Evolutionary conservation across 2,888 invertebrate species (phyloP), one percentile per base, ranked within the genome.

Genomic region (Drosophila prostipennis): DNA sequence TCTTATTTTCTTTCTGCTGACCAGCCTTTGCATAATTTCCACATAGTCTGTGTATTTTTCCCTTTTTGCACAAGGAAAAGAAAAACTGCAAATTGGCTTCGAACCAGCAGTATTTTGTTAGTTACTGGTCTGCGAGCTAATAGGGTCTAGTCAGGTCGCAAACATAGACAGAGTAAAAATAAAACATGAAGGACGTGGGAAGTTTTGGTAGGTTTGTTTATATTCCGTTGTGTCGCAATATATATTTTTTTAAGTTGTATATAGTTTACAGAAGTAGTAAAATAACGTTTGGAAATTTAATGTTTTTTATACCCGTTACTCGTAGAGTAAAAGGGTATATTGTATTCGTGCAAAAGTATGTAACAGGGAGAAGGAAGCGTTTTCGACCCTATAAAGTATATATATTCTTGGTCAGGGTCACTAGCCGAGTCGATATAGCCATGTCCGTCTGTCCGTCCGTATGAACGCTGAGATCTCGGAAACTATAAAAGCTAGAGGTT

Each of bases 11-110:
- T 42, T 57, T 69, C 40, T 57, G 57, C 57, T 53, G 57, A 32
- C 67, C 57, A 53, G 69, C 40, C 67, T 53, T 53, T 36, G 69
- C 69, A 67, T 53, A 53, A 67, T 69, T 57, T 67, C 36, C 51
- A 57, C 46, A 49, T 46, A 57, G 39, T 42, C 67, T 65, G 57
- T 69, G 67, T 69, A 42, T 19, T 65, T 67, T 65, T 57, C 61
- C 39, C 46, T 32, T 39, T 34, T n/a, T n/a, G 39, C 46, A 46
- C n/a, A 52, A 45, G 4, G 10, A 60, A 64, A 49, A 46, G 34
- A 34, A 42, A 32, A 46, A 65, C 14, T 19, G 23, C 40, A 42
- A 67, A 55, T 64, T 49, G 58, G 16, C 58, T 36, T 58, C 40
- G 40, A 57, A 57, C 46, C 48, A 57, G 58, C 58, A 48, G 48